A percentile compares a stretch with the other conserved stretches of the same genome.
These are phyloP conservation scores for Mustelus asterias DNA, from an alignment of 2,113 vertebrate genomes.

Conservation along the genomic window DNA sequence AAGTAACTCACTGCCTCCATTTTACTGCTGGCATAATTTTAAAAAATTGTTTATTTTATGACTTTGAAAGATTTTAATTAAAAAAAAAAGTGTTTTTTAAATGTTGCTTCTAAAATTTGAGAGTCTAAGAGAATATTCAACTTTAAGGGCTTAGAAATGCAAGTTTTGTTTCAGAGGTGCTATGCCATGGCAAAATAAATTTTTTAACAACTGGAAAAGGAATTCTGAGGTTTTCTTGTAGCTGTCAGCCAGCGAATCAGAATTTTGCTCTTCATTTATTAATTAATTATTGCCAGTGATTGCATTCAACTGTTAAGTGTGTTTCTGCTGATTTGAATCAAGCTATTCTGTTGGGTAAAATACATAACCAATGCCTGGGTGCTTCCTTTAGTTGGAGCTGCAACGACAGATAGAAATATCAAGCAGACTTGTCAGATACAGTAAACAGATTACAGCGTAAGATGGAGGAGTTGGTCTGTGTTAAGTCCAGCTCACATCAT, in stretches of 20 bases:
- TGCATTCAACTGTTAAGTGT: neutral
- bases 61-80: constrained; percentile 10
- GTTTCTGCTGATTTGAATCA: neutral
- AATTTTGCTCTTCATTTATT: neutral
- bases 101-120: neutral
- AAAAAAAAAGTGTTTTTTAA: neutral
- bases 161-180: neutral
- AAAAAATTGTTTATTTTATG: neutral
- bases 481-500: too few species aligned
- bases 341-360: neutral
- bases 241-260: neutral
- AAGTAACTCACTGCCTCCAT: neutral
- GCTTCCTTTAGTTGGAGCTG: neutral
- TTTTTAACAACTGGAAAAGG: neutral
- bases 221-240: neutral
- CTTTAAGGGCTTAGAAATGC: neutral
- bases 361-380: too few species aligned
- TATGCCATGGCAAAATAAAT: neutral
- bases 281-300: neutral
- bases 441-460: too few species aligned
- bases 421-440: too few species aligned
- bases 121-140: neutral
- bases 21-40: neutral
- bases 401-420: too few species aligned
- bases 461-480: too few species aligned